Conservation (phyloP, 2,797 vertebrate species). For the Gorsachius magnificus region DNA sequence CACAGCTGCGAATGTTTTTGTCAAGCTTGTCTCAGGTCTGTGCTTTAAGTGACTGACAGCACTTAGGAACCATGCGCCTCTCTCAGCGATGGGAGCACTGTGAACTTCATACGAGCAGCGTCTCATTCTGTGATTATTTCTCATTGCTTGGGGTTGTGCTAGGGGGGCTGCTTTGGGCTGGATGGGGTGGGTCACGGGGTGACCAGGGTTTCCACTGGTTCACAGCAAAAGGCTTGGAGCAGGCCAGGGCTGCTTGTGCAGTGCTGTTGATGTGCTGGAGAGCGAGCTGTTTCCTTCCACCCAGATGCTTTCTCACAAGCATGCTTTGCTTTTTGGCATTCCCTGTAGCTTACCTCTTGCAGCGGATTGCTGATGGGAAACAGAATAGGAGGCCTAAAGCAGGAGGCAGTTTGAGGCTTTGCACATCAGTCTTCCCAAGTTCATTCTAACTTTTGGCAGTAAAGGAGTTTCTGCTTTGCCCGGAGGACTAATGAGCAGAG, state of each 20-base stretch:
- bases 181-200: neutral
- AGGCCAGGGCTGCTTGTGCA: neutral
- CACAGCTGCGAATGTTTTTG: constrained; percentile 69
- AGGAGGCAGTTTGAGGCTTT: neutral
- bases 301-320: neutral
- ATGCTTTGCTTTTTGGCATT: constrained; percentile 1
- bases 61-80: constrained; percentile 29
- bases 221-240: neutral
- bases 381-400: neutral
- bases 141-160: neutral
- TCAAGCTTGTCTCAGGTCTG: constrained; percentile 41
- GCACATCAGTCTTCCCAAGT: neutral
- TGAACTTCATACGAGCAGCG: neutral
- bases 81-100: constrained; percentile 9
- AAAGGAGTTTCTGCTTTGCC: neutral
- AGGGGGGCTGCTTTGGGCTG: neutral
- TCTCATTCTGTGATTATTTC: neutral
- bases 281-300: constrained; percentile 11
- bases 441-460: neutral
- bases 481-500: neutral
- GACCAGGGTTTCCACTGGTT: neutral
- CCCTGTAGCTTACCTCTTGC: neutral
- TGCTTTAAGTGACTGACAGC: constrained; percentile 60
- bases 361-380: constrained; percentile 5
- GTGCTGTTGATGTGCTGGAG: neutral